Evolutionary conservation across 2,113 vertebrate genomes (phyloP).

Genomic region (Aplodontia rufa): DNA sequence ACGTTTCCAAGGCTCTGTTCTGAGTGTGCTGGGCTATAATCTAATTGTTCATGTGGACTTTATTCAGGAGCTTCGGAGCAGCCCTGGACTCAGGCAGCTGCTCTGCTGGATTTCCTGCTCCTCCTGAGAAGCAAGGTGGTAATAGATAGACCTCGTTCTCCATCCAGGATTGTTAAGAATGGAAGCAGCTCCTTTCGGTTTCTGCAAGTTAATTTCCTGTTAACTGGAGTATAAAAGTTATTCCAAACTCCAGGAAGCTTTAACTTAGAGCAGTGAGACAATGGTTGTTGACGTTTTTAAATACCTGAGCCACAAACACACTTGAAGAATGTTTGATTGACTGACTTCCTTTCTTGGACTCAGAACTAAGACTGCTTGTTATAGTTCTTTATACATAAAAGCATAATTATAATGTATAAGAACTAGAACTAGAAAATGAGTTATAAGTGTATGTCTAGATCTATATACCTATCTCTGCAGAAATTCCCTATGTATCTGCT

Average conservation of each 20-base stretch:
- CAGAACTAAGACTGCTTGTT: not conserved
- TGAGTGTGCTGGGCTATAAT: not conserved
- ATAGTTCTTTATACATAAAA: not conserved
- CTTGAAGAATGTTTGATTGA: not conserved
- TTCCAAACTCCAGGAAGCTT: not conserved
- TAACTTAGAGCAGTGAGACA: not conserved
- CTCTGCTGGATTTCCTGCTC: not conserved
- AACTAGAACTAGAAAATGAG: not conserved
- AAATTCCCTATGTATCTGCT: not conserved
- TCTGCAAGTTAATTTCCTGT: not conserved
- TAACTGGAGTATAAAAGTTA: not conserved
- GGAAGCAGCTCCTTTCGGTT: not conserved
- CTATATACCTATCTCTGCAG: not conserved
- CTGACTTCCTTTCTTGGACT: not conserved
- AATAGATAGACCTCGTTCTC: too few relatives aligned
- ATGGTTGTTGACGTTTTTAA: not conserved
- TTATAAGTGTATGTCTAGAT: not conserved
- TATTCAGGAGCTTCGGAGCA: not conserved
- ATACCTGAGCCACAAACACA: not conserved
- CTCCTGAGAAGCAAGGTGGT: not conserved
- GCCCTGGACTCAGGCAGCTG: too few relatives aligned
- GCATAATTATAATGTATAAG: not conserved
- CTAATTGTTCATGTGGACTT: fast-evolving
- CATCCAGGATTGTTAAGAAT: not conserved
- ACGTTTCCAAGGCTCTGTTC: not conserved